Percentiles rank a stretch among this genome's conserved stretches.
phyloP scores from a whole-genome alignment of 2,797 vertebrate genomes.

The Chaetophractus vellerosus region DNA sequence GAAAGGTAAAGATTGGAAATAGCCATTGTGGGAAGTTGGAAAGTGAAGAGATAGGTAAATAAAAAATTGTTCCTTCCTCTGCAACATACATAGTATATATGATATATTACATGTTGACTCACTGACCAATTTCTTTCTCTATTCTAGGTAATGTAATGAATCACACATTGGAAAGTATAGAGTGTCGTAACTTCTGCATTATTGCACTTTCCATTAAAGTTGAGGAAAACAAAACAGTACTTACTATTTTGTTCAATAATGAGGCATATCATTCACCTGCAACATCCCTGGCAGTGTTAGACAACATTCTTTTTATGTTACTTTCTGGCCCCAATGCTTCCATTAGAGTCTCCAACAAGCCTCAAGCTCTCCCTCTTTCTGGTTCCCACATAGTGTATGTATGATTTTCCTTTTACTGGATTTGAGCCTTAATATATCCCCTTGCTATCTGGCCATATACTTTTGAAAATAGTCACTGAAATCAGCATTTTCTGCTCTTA shows the following conservation, averaged over 20 bases:
- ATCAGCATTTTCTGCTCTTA: constrained; percentile 2
- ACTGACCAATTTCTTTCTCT: constrained; percentile 49
- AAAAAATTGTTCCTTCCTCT: constrained; percentile 1
- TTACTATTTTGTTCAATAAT: constrained; percentile 96
- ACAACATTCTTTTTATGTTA: constrained; percentile 94
- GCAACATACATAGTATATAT: not conserved
- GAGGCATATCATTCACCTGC: constrained; percentile 96
- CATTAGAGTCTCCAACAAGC: constrained; percentile 94
- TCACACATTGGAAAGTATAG: constrained; percentile 59
- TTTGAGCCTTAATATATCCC: not conserved
- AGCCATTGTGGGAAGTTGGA: not conserved
- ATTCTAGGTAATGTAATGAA: constrained; percentile 66
- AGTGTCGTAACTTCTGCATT: constrained; percentile 59
- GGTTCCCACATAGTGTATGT: constrained; percentile 10
- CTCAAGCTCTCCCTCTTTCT: constrained; percentile 94
- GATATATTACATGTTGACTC: not conserved
- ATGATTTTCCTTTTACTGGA: constrained; percentile 27
- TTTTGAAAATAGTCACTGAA: constrained; percentile 13
- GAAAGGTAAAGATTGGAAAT: constrained; percentile 18
- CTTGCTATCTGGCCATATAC: not conserved
- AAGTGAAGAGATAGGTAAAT: not conserved
- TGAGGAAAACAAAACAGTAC: constrained; percentile 82
- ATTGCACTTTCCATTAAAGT: constrained; percentile 72
- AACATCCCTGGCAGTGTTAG: constrained; percentile 93
- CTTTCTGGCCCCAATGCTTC: constrained; percentile 94